These are phyloP conservation scores for Melikaiella ostensackeni DNA, from an alignment of 2,888 invertebrate genomes.

Conservation along the genomic window DNA sequence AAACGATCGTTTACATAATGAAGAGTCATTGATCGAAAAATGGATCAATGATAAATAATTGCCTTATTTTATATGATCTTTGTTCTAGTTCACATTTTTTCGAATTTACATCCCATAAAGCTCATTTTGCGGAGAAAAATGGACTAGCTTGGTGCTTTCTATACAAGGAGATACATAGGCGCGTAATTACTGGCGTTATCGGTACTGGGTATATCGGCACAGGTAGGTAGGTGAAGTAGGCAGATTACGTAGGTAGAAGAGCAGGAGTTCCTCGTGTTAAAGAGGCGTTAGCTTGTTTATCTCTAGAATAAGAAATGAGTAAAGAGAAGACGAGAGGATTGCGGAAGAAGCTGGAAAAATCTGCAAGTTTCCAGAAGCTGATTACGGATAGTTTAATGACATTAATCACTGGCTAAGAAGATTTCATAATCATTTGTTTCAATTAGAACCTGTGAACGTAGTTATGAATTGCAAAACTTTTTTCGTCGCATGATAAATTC, in stretches of 20 bases:
- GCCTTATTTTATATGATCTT: neutral
- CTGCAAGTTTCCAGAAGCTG: slow-evolving; percentile 21
- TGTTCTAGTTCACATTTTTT: neutral
- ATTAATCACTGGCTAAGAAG: neutral
- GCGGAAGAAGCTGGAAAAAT: slow-evolving; percentile 24
- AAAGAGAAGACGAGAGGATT: slow-evolving; percentile 21
- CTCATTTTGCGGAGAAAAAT: neutral
- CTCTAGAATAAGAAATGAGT: slow-evolving; percentile 29
- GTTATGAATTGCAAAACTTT: neutral
- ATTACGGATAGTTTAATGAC: slow-evolving; percentile 4
- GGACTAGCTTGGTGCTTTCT: neutral
- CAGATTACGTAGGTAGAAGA: slow-evolving; percentile 28
- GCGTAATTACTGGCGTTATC: slow-evolving; percentile 25
- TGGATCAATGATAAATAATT: neutral
- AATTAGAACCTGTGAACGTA: neutral
- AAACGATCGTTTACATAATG: too few species aligned
- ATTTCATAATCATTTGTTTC: neutral
- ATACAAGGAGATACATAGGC: slow-evolving; percentile 15
- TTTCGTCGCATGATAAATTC: neutral
- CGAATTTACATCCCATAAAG: neutral
- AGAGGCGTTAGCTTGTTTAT: slow-evolving; percentile 35
- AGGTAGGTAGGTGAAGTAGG: slow-evolving; percentile 27
- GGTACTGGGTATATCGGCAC: slow-evolving; percentile 15
- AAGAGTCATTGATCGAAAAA: neutral
- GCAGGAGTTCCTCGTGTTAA: slow-evolving; percentile 33